phyloP scores from a whole-genome alignment of 2,888 invertebrate genomes.

The Iphiclides podalirius region DNA sequence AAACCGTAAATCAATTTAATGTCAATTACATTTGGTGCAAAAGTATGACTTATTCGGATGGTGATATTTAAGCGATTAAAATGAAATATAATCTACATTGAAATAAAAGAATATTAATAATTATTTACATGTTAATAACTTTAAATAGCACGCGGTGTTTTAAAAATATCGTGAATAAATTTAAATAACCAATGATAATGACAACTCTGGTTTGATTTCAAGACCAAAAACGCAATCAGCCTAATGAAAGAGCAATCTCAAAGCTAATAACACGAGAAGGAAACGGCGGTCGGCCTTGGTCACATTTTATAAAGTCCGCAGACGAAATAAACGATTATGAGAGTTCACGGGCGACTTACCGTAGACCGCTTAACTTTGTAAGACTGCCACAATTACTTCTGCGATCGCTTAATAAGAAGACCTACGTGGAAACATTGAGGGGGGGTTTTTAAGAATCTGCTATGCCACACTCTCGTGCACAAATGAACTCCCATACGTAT shows the following conservation, averaged over 20 bases:
- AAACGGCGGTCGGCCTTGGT: conserved; percentile 47
- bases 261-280: conserved; percentile 35
- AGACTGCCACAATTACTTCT: conserved; percentile 73
- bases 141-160: too few species aligned
- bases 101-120: too few species aligned
- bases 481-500: conserved; percentile 54
- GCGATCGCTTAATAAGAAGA: conserved; percentile 65
- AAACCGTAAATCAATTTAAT: too few species aligned
- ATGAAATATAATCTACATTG: too few species aligned
- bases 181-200: too few species aligned
- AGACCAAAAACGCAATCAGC: conserved; percentile 4
- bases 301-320: conserved; percentile 73
- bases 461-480: conserved; percentile 34
- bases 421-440: conserved; percentile 51
- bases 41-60: too few species aligned
- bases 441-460: conserved; percentile 58
- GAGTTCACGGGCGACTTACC: conserved; percentile 59
- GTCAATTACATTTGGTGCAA: too few species aligned
- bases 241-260: conserved; percentile 26
- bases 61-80: too few species aligned
- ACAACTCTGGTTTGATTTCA: too few species aligned
- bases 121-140: too few species aligned
- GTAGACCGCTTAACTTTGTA: conserved; percentile 70
- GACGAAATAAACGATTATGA: conserved; percentile 76
- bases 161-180: too few species aligned